phyloP scores from a whole-genome alignment of 2,113 vertebrate species.

The Gymnogyps californianus region DNA sequence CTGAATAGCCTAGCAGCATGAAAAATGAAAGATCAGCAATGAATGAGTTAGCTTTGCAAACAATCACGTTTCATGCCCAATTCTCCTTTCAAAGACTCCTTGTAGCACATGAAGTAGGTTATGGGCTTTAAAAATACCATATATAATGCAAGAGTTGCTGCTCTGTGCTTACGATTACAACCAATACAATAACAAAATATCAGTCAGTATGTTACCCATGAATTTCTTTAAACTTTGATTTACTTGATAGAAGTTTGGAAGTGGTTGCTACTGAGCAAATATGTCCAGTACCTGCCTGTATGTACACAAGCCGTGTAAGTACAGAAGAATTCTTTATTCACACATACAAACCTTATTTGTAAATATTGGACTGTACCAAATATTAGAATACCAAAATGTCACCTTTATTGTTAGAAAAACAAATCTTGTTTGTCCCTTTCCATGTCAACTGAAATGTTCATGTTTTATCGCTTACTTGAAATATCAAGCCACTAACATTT shows the following conservation, averaged over 20 bases:
- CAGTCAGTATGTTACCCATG: background rate
- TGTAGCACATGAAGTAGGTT: background rate
- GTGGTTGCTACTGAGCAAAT: background rate
- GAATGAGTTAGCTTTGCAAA: background rate
- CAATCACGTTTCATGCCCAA: background rate
- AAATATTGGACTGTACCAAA: background rate
- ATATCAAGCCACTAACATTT: background rate
- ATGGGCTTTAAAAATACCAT: background rate
- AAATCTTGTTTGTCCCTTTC: background rate
- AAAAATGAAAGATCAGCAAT: background rate
- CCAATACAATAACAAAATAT: background rate
- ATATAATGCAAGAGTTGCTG: background rate
- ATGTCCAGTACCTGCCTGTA: background rate
- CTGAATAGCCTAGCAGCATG: background rate
- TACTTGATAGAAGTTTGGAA: background rate
- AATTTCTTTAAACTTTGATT: background rate
- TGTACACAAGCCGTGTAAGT: background rate
- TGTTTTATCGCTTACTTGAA: background rate
- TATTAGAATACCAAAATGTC: background rate
- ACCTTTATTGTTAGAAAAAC: background rate
- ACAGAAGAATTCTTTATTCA: background rate
- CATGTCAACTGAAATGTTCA: background rate
- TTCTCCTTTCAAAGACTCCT: background rate
- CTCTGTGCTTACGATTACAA: background rate
- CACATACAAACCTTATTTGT: background rate